Conservation (phyloP, 1,140 invertebrate species). For the Bombyx mandarina region DNA sequence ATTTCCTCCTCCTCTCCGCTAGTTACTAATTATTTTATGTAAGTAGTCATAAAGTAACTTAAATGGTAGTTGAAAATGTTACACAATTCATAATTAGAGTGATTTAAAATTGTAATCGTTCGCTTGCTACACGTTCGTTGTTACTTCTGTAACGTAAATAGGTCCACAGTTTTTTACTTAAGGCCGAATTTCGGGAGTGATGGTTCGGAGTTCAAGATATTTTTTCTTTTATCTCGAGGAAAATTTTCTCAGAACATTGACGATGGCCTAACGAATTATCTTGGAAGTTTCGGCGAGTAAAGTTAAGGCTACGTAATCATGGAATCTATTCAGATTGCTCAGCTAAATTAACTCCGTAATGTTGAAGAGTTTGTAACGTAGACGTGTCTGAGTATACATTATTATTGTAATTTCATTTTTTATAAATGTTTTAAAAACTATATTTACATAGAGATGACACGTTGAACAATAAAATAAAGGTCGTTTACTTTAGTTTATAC, state of each 20-base stretch:
- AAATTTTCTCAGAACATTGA: constrained; percentile 33
- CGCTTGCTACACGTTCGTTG: background rate
- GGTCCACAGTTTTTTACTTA: constrained; percentile 4
- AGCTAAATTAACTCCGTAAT: too few species aligned
- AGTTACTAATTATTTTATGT: too few species aligned
- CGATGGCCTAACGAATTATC: constrained; percentile 31
- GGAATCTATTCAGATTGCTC: constrained; percentile 10
- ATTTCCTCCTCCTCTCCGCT: too few species aligned
- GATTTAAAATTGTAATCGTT: too few species aligned
- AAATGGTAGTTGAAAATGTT: too few species aligned
- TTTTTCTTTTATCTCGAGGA: constrained; percentile 31
- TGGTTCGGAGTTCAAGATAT: constrained; percentile 15
- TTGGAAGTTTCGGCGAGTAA: constrained; percentile 26
- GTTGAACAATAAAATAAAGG: too few species aligned
- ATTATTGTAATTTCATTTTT: too few species aligned
- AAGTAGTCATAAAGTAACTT: too few species aligned
- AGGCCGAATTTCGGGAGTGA: constrained; percentile 28
- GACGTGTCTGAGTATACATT: background rate
- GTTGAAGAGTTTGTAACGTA: background rate
- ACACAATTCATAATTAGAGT: too few species aligned
- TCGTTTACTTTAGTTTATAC: too few species aligned
- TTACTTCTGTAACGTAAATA: background rate
- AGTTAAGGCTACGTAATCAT: constrained; percentile 19
- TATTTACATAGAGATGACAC: too few species aligned
- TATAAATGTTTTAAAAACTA: too few species aligned